Percentiles rank a stretch among this genome's conserved stretches.
These are phyloP conservation scores for Bovichtus variegatus DNA, from an alignment of 2,797 vertebrate species.

Conservation along the genomic window DNA sequence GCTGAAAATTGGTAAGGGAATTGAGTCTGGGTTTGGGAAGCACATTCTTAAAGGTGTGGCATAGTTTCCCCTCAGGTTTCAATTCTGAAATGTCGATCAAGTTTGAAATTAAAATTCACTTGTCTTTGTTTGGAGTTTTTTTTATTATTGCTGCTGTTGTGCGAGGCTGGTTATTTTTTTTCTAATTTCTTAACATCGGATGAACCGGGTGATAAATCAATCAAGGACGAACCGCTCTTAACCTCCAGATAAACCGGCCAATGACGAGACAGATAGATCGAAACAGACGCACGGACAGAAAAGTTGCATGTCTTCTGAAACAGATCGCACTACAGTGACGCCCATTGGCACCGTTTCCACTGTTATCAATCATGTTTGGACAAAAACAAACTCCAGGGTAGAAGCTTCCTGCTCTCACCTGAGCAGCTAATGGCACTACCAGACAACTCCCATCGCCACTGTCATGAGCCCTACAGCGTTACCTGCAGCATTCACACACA, in stretches of 20 bases:
- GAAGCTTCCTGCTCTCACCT: slow-evolving; percentile 52
- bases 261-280: slow-evolving; percentile 5
- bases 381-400: slow-evolving; percentile 19
- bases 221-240: slow-evolving; percentile 41
- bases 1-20: slow-evolving; percentile 85
- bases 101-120: slow-evolving; percentile 74
- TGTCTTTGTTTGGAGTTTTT: not conserved
- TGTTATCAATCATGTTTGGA: slow-evolving; percentile 61
- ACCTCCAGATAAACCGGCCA: slow-evolving; percentile 33
- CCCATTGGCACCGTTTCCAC: slow-evolving; percentile 41
- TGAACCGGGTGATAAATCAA: slow-evolving; percentile 30
- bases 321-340: slow-evolving; percentile 12
- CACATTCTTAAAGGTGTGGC: slow-evolving; percentile 72
- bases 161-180: slow-evolving; percentile 27
- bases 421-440: slow-evolving; percentile 44
- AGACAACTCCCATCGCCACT: slow-evolving; percentile 40
- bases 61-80: slow-evolving; percentile 73
- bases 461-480: slow-evolving; percentile 42
- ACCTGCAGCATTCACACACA: slow-evolving; percentile 29
- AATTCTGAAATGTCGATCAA: slow-evolving; percentile 71
- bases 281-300: slow-evolving; percentile 4
- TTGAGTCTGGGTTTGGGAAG: slow-evolving; percentile 76
- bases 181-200: slow-evolving; percentile 41
- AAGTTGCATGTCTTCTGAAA: slow-evolving; percentile 10
- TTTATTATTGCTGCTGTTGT: slow-evolving; percentile 15